phyloP scores from a whole-genome alignment of 2,797 vertebrate genomes.

The Gouania willdenowi region DNA sequence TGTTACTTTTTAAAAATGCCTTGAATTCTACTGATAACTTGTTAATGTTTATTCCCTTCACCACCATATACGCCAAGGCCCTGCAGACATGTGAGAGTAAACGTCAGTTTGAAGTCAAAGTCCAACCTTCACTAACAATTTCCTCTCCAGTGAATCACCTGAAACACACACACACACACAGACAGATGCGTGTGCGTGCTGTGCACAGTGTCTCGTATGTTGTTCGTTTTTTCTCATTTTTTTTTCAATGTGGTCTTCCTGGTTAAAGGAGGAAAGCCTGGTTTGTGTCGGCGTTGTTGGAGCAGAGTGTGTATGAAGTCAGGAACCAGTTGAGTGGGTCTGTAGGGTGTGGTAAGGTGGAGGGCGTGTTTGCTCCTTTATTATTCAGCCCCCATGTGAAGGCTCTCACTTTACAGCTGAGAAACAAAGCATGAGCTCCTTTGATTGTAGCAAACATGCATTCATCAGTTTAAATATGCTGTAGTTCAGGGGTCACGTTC shows the following conservation, averaged over 20 bases:
- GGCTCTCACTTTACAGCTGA: conserved; percentile 29
- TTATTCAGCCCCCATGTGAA: conserved; percentile 18
- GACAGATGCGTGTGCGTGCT: conserved; percentile 13
- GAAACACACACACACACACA: conserved; percentile 23
- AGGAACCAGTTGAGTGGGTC: conserved; percentile 76
- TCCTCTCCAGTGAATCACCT: background rate
- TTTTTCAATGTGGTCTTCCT: conserved; percentile 26
- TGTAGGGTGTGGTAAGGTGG: conserved; percentile 66
- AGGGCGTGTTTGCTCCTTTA: conserved; percentile 50
- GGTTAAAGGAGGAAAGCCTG: conserved; percentile 3
- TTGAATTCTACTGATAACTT: too few relatives aligned
- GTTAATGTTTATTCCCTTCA: too few relatives aligned
- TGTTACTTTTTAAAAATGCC: too few relatives aligned
- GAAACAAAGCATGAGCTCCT: too few relatives aligned
- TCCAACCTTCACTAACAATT: too few relatives aligned
- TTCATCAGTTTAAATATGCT: too few relatives aligned
- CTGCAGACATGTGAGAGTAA: conserved; percentile 36
- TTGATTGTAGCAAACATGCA: too few relatives aligned
- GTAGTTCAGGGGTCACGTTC: too few relatives aligned
- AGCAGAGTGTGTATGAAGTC: conserved; percentile 1
- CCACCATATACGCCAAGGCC: too few relatives aligned
- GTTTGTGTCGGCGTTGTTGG: background rate
- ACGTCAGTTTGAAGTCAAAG: conserved; percentile 68
- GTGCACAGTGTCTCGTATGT: background rate
- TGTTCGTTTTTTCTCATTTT: too few relatives aligned